Conservation (phyloP, 2,797 vertebrate genomes). For the Cygnus olor region DNA sequence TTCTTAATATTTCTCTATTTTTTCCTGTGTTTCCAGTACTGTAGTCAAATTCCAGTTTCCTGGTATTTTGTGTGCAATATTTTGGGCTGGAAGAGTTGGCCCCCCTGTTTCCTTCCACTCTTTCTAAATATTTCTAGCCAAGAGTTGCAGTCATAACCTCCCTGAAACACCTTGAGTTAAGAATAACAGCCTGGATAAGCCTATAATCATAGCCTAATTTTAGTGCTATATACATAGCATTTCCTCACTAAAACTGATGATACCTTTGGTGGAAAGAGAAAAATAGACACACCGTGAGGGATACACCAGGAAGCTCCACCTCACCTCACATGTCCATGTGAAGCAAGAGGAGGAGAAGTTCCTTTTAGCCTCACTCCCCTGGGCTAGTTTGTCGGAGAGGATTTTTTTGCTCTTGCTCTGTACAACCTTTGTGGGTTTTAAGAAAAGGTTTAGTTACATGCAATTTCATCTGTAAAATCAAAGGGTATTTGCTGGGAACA, state of each 20-base stretch:
- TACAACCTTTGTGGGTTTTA: neutral
- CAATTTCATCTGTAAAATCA: neutral
- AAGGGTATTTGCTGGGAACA: slow-evolving; percentile 15
- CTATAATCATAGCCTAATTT: neutral
- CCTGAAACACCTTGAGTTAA: neutral
- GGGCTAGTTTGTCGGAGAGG: neutral
- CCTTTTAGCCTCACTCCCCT: neutral
- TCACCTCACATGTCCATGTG: accelerated
- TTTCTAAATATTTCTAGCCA: neutral
- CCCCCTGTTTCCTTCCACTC: neutral
- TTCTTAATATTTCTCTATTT: neutral
- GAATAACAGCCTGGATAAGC: neutral
- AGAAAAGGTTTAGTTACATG: neutral
- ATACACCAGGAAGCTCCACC: neutral
- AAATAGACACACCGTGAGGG: neutral
- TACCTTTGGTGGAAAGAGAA: neutral
- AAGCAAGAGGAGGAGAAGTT: neutral
- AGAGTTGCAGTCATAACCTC: neutral
- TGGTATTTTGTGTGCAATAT: neutral
- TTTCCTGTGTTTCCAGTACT: neutral
- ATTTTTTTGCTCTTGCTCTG: neutral
- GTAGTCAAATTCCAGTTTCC: neutral
- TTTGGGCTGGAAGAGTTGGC: neutral
- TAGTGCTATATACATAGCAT: neutral
- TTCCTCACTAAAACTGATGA: neutral